Conservation (phyloP, 2,797 vertebrate genomes). For the Amniataba percoides region DNA sequence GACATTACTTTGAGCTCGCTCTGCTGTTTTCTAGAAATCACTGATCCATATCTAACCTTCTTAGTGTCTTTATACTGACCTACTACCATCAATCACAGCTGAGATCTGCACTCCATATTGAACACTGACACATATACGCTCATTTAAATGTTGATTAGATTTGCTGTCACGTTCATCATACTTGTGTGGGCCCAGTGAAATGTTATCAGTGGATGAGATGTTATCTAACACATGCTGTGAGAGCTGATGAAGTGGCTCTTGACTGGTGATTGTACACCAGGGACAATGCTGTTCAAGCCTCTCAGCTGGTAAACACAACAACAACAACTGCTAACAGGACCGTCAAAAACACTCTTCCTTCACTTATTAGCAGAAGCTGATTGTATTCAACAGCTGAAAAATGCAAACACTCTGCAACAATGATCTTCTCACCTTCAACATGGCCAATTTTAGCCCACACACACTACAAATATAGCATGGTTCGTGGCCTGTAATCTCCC, state of each 20-base stretch:
- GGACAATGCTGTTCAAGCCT: not conserved
- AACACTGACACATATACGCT: conserved; percentile 11
- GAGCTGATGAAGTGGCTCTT: not conserved
- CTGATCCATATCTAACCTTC: conserved; percentile 22
- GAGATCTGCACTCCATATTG: conserved; percentile 30
- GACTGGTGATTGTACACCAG: not conserved
- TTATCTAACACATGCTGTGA: not conserved
- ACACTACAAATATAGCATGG: not conserved
- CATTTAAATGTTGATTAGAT: not conserved
- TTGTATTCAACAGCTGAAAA: not conserved
- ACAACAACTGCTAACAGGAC: no score
- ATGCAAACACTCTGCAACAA: not conserved
- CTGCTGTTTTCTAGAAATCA: conserved; percentile 37
- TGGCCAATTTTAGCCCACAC: not conserved
- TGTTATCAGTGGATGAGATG: no score
- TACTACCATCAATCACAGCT: conserved; percentile 55
- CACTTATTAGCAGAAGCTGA: not conserved
- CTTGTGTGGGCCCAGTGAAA: not conserved
- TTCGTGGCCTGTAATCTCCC: conserved; percentile 11
- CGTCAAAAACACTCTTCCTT: not conserved
- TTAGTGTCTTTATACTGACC: conserved; percentile 62
- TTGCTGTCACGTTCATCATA: not conserved
- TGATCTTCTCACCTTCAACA: not conserved
- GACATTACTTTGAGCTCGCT: conserved; percentile 2
- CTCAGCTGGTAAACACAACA: not conserved